Evolutionary conservation across 2,888 invertebrate species (phyloP), one percentile per base, ranked within the genome.

Genomic region (Cremastinae sp.): DNA sequence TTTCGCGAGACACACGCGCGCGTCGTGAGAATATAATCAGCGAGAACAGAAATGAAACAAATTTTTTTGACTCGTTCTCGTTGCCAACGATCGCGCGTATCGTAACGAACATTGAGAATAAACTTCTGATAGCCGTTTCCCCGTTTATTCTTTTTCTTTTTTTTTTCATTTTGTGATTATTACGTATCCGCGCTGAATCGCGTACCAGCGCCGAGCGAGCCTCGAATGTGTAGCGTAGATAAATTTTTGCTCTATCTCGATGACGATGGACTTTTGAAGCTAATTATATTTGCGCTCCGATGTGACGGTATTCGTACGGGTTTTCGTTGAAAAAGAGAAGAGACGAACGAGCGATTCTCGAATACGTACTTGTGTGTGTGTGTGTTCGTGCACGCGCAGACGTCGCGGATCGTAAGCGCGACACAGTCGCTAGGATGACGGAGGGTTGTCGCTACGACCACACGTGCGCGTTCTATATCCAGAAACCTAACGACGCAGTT

Each of bases 191-290:
- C 36, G 9, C 10, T 16, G 12, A 16, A 12, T 20, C 1, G 12
- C n/a, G 22, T 43, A 43, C 58, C n/a, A 28, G 28, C 2, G 28
- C 28, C 5, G 5, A n/a, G n/a, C n/a, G 28, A 28, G 5, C 28
- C 28, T 28, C 28, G 28, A n/a, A 28, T 28, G 28, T 65, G 22
- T 28, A 47, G 36, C 61, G 34, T 54, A 36, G 53, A 61, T 61
- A 64, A 73, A 47, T 14, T 41, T 14, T 36, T 58, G n/a, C 61
- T 47, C 64, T 65, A 78, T 78, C 77, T 61, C 70, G 45, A 65
- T 79, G 79, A 76, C 79, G 71, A 49, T 77, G 79, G 58, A 74
- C 74, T 79, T 79, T 79, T 79, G n/a, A 8, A 77, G 53, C 72
- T 54, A 65, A 62, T 68, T 61, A 38, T 61, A 74, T 74, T 61